Percentiles rank a stretch among this genome's conserved stretches.
These are phyloP conservation scores for Strix uralensis DNA, from an alignment of 2,113 vertebrate genomes.

Conservation along the genomic window DNA sequence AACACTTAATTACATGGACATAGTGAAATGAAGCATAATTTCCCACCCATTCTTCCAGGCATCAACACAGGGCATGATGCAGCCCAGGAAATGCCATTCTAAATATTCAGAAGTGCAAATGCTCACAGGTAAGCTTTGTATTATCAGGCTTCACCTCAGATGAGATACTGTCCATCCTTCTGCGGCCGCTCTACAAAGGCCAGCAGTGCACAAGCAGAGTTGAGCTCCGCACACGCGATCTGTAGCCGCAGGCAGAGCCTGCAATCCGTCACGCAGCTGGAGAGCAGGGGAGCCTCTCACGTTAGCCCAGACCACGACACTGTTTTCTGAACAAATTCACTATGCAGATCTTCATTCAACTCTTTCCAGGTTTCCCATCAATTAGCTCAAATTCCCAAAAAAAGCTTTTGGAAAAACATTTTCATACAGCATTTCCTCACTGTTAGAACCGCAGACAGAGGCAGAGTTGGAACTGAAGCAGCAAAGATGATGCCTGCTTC, in stretches of 20 bases:
- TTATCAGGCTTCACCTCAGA: not conserved
- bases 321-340: not conserved
- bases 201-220: accelerated
- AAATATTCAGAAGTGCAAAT: not conserved
- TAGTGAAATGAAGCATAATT: not conserved
- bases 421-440: not conserved
- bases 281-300: not conserved
- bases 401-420: not conserved
- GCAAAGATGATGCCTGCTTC: not conserved
- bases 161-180: not conserved
- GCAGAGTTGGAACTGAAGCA: not conserved
- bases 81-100: not conserved
- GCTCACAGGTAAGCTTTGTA: not conserved
- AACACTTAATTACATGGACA: not conserved
- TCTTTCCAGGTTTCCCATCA: not conserved
- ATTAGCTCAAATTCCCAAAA: not conserved
- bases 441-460: not conserved
- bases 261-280: accelerated
- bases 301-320: accelerated
- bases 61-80: accelerated
- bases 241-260: not conserved
- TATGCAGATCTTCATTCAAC: not conserved
- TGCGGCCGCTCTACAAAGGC: accelerated
- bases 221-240: not conserved
- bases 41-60: not conserved